Percentiles rank a stretch among this genome's conserved stretches.
phyloP scores from a whole-genome alignment of 2,797 vertebrate species.

The Schizothorax lantsangensis region DNA sequence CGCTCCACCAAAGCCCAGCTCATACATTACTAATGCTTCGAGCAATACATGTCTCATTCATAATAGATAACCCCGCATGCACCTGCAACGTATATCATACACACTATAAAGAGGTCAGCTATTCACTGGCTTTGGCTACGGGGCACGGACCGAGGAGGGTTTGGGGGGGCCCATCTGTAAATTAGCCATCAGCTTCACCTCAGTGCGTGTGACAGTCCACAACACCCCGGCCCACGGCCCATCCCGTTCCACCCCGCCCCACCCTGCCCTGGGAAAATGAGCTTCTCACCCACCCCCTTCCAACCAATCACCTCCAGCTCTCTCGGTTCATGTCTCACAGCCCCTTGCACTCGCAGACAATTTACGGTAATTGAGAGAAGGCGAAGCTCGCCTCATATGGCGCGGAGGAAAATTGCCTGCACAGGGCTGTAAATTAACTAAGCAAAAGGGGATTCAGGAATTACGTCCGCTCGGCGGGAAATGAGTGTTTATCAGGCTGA shows the following conservation, averaged over 20 bases:
- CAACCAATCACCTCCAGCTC: slow-evolving; percentile 37
- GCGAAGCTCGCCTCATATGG: slow-evolving; percentile 63
- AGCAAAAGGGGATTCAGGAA: slow-evolving; percentile 61
- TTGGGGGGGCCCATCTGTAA: slow-evolving; percentile 50
- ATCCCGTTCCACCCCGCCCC: background rate
- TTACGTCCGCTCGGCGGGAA: slow-evolving; percentile 55
- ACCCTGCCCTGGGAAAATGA: slow-evolving; percentile 11
- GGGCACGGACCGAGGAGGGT: slow-evolving; percentile 32
- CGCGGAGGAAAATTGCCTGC: slow-evolving; percentile 63
- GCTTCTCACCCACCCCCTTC: slow-evolving; percentile 7
- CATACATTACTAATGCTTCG: slow-evolving; percentile 75
- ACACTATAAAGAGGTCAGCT: slow-evolving; percentile 71
- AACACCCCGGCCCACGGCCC: background rate
- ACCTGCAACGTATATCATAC: slow-evolving; percentile 75
- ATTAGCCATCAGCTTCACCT: slow-evolving; percentile 57
- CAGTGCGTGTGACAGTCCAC: slow-evolving; percentile 33
- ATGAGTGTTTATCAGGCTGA: slow-evolving; percentile 59
- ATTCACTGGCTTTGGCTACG: slow-evolving; percentile 45
- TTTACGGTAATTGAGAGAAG: slow-evolving; percentile 68
- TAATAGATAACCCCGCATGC: slow-evolving; percentile 75
- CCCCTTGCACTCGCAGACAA: slow-evolving; percentile 61
- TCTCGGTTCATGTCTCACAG: slow-evolving; percentile 57
- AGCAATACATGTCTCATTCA: slow-evolving; percentile 77
- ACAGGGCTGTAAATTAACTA: slow-evolving; percentile 67
- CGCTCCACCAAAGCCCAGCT: slow-evolving; percentile 67